Evolutionary conservation across 2,888 invertebrate genomes (phyloP).

Genomic region (Eupithecia centaureata): DNA sequence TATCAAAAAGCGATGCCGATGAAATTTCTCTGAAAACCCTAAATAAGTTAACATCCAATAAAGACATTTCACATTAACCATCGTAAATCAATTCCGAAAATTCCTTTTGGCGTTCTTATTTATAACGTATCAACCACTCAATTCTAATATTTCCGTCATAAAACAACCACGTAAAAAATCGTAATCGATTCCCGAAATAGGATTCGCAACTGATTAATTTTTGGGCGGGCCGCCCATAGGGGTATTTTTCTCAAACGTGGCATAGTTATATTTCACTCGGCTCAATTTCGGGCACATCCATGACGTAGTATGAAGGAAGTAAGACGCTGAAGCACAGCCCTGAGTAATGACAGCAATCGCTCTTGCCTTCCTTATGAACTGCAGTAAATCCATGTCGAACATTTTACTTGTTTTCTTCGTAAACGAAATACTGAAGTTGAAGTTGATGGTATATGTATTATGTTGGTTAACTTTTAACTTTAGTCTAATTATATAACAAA

Average conservation of each 20-base stretch:
- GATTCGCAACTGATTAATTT: slow-evolving; percentile 4
- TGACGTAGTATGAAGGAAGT: slow-evolving; percentile 42
- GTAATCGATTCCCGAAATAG: slow-evolving; percentile 1
- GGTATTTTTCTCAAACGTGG: slow-evolving; percentile 9
- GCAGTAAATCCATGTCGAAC: slow-evolving; percentile 74
- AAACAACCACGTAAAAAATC: neutral
- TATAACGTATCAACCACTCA: neutral
- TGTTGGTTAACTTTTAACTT: slow-evolving; percentile 1
- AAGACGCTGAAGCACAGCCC: slow-evolving; percentile 64
- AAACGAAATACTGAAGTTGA: slow-evolving; percentile 17
- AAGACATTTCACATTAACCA: neutral
- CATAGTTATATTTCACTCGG: slow-evolving; percentile 25
- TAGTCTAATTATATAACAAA: neutral
- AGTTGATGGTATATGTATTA: no score
- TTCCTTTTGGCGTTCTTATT: neutral
- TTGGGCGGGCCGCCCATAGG: slow-evolving; percentile 8
- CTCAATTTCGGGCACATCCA: slow-evolving; percentile 32
- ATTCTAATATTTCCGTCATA: neutral
- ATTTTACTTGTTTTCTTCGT: slow-evolving; percentile 59
- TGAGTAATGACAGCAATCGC: slow-evolving; percentile 73
- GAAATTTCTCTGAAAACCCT: neutral
- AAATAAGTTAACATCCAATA: neutral
- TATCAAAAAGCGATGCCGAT: no score
- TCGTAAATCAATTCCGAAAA: neutral
- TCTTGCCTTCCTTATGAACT: slow-evolving; percentile 72